Evolutionary conservation across 2,797 vertebrate species (phyloP), one percentile per base, ranked within the genome.

Genomic region (Gymnoscopelus braueri): DNA sequence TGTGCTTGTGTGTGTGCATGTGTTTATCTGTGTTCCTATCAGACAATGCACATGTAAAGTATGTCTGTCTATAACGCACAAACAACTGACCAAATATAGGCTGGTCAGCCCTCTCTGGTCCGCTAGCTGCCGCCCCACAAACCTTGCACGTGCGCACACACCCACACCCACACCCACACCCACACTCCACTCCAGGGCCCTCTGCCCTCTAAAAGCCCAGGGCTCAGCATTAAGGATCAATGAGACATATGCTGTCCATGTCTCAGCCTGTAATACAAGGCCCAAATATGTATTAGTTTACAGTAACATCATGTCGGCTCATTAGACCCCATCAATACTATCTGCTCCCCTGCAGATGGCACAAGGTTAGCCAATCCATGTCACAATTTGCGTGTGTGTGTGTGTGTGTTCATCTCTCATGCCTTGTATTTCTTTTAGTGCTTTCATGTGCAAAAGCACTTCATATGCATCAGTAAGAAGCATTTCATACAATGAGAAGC

Each of bases 181-280:
- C 75, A 88, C 81, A 83, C 87, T 88, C 86, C 87, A 89, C 70
- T 29, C 55, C 69, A 60, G 69, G 52, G 81, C 84, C 71, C 84
- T 77, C 82, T 80, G 78, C 80, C 84, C 90, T 82, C 84, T 89
- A 64, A 95, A 93, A 91, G 89, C 87, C 84, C 82, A 84, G 90
- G 84, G 80, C 90, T 92, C 81, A 83, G 83, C 93, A 93, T 93
- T 94, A 92, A 86, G 91, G 93, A 96, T 96, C 96, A 96, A 95
- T 96, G 89, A 81, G 93, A 95, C 95, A 95, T 96, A 95, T 97
- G 95, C 89, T 93, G 84, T 86, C 83, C 90, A 93, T 87, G 87
- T 92, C 92, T 91, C 35, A 82, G 81, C 82, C 79, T 93, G 94
- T 93, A 91, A 95, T 95, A 90, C 94, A 94, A 94, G 94, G 84